Evolutionary conservation across 2,888 invertebrate species (phyloP).

Genomic region (Patella caerulea): DNA sequence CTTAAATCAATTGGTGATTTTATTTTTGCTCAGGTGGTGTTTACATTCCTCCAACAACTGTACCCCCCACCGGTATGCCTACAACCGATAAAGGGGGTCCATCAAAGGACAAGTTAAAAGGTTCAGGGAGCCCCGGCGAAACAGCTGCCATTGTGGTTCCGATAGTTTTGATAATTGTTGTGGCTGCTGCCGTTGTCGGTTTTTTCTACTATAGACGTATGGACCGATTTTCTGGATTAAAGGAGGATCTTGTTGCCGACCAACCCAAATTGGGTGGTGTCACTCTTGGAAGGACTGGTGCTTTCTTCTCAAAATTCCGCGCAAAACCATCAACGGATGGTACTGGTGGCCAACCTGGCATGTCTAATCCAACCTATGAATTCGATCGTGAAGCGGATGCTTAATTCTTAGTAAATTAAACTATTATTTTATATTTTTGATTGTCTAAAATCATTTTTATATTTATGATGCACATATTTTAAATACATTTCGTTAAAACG

Average conservation of each 20-base stretch:
- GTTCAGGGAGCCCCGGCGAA: not conserved
- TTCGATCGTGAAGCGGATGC: not conserved
- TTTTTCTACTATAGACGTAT: constrained; percentile 37
- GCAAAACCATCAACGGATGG: no score
- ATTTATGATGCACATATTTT: no score
- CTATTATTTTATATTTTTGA: no score
- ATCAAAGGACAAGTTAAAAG: not conserved
- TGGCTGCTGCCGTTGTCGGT: constrained; percentile 40
- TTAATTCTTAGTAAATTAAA: not conserved
- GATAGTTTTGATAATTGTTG: constrained; percentile 43
- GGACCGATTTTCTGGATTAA: not conserved
- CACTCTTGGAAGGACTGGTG: not conserved
- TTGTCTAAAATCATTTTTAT: no score
- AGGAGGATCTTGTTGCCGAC: constrained; percentile 14
- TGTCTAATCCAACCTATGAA: constrained; percentile 20
- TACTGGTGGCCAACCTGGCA: not conserved
- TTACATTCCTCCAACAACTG: constrained; percentile 1
- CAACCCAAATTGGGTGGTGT: not conserved
- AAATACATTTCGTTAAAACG: no score
- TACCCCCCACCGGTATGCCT: not conserved
- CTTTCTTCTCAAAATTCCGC: constrained; percentile 14
- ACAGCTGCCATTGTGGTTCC: constrained; percentile 44
- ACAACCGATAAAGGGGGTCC: constrained; percentile 1
- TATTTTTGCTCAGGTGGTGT: not conserved
- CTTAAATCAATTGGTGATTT: not conserved